Evolutionary conservation across 2,888 invertebrate genomes (phyloP).

Genomic region (Cheilosia pagana): DNA sequence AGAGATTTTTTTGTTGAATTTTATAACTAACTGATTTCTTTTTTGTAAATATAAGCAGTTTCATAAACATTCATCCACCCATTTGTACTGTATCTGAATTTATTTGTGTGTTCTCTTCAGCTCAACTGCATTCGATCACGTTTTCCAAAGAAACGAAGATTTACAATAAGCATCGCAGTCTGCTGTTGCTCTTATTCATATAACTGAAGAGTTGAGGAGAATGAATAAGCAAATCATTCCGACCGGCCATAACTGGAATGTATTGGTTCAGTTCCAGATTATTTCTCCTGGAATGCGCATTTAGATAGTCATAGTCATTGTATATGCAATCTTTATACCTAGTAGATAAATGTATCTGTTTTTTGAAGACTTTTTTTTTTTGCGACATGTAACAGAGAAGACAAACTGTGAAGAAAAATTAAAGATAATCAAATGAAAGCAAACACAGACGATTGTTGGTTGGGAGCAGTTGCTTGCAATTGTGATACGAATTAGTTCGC

Average conservation of each 20-base stretch:
- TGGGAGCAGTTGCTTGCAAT: conserved; percentile 14
- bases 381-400: conserved; percentile 10
- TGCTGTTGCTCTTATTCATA: conserved; percentile 29
- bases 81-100: background rate
- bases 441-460: conserved; percentile 35
- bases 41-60: background rate
- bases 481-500: conserved; percentile 21
- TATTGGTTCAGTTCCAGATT: conserved; percentile 62
- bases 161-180: conserved; percentile 12
- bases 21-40: background rate
- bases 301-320: background rate
- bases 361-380: background rate
- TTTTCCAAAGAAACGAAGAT: conserved; percentile 18
- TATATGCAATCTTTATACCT: background rate
- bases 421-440: conserved; percentile 46
- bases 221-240: conserved; percentile 16
- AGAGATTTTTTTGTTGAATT: background rate
- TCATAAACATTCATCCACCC: too few species aligned
- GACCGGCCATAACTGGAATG: conserved; percentile 67
- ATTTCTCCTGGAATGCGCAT: conserved; percentile 46
- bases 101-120: background rate
- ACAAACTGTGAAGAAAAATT: conserved; percentile 22
- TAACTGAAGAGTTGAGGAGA: conserved; percentile 7
- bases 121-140: conserved; percentile 47
- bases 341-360: background rate